Conservation (phyloP, 1,140 invertebrate species). For the Conus betulinus region DNA sequence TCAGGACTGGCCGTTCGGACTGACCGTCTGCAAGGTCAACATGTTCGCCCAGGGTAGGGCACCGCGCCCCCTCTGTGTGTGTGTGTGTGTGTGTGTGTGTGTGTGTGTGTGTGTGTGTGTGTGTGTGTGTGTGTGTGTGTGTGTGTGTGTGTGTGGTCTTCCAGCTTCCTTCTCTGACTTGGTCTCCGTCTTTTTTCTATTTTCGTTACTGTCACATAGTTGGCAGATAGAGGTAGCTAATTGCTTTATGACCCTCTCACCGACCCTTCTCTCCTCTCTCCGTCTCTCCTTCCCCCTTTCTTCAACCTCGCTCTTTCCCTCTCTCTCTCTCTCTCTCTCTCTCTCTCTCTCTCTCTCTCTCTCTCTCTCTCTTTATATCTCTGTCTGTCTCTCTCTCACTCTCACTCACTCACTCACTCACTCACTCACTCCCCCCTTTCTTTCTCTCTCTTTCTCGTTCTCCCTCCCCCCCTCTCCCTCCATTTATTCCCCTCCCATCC, state of each 20-base stretch:
- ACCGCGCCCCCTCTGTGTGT: neutral
- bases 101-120: too few species aligned
- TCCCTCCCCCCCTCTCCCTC: neutral
- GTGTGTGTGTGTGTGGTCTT: too few species aligned
- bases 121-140: too few species aligned
- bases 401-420: neutral
- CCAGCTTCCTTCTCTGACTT: too few species aligned
- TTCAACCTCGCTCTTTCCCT: neutral
- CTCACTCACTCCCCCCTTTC: neutral
- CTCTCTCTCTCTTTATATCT: neutral
- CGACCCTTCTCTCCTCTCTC: neutral
- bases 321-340: neutral
- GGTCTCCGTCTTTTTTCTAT: too few species aligned
- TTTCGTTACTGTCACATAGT: too few species aligned
- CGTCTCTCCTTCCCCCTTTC: neutral
- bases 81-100: too few species aligned
- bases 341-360: neutral
- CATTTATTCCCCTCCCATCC: neutral
- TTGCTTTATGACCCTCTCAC: neutral
- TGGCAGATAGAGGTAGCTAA: too few species aligned
- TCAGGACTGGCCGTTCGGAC: conserved; percentile 71
- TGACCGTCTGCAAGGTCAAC: conserved; percentile 76
- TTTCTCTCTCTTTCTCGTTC: neutral
- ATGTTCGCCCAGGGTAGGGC: conserved; percentile 76
- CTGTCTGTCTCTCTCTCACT: neutral